These are phyloP conservation scores for Mastomys coucha DNA, from an alignment of 2,113 vertebrate genomes.

Conservation along the genomic window DNA sequence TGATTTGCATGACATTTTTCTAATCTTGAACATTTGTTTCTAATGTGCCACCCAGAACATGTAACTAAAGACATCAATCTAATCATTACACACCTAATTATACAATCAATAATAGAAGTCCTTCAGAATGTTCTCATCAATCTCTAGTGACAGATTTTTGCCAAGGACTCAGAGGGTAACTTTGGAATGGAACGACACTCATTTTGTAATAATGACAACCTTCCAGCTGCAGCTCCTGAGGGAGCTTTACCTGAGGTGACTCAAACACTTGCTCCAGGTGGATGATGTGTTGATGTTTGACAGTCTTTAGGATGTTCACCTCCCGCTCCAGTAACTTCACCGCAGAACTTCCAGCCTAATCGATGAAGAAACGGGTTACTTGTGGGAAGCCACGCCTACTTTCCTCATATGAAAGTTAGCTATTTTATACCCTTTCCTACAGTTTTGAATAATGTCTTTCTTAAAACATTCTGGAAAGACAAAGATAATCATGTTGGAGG, in stretches of 20 bases:
- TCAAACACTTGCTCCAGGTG: slow-evolving; percentile 92
- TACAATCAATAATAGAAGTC: slow-evolving; percentile 70
- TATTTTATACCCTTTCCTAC: background rate
- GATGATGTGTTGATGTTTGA: slow-evolving; percentile 91
- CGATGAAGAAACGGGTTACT: slow-evolving; percentile 65
- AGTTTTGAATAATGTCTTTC: slow-evolving; percentile 33
- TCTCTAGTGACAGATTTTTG: slow-evolving; percentile 53
- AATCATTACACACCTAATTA: slow-evolving; percentile 67
- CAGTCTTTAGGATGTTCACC: slow-evolving; percentile 91
- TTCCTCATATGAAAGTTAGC: slow-evolving; percentile 29
- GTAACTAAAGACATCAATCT: slow-evolving; percentile 60
- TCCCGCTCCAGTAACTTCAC: slow-evolving; percentile 91
- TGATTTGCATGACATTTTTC: background rate
- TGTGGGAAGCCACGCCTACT: background rate
- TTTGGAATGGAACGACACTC: slow-evolving; percentile 45
- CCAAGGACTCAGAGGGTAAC: slow-evolving; percentile 53
- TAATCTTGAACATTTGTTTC: slow-evolving; percentile 60
- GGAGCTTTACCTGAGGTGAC: slow-evolving; percentile 88
- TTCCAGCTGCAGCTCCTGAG: background rate
- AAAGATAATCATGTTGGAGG: background rate
- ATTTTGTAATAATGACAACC: slow-evolving; percentile 58
- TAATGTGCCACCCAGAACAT: slow-evolving; percentile 55
- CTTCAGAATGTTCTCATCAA: slow-evolving; percentile 53
- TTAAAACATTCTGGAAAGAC: background rate
- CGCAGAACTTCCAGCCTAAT: slow-evolving; percentile 91